Evolutionary conservation across 2,113 vertebrate genomes (phyloP).

Genomic region (Raja brachyura): DNA sequence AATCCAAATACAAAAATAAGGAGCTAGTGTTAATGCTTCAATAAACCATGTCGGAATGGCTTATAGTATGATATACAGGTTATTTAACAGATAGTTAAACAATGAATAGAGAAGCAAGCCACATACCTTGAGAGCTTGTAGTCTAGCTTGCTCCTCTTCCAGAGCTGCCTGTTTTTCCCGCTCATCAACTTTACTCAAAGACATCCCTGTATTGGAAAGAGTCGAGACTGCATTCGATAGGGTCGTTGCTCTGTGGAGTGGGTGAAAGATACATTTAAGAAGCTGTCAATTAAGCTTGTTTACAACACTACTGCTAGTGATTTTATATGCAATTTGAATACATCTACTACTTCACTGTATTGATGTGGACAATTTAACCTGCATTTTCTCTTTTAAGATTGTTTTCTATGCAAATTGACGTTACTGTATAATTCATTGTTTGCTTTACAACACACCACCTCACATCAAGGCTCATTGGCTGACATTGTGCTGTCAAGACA

Average conservation of each 20-base stretch:
- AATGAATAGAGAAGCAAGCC: background rate
- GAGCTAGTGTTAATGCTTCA: background rate
- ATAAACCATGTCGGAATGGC: background rate
- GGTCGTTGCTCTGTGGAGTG: conserved; percentile 64
- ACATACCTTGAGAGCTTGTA: conserved; percentile 79
- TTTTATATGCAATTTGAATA: too few species aligned
- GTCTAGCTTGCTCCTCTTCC: conserved; percentile 79
- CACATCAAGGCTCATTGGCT: too few species aligned
- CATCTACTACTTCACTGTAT: too few species aligned
- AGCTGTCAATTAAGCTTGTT: too few species aligned
- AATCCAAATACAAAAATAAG: background rate
- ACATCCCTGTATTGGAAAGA: conserved; percentile 74
- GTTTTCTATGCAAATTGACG: too few species aligned
- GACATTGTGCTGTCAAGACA: too few species aligned
- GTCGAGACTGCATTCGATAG: conserved; percentile 79
- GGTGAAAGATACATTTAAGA: background rate
- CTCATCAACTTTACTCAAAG: conserved; percentile 76
- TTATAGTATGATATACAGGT: too few species aligned
- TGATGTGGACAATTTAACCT: too few species aligned
- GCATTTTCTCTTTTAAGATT: too few species aligned
- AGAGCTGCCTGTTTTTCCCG: conserved; percentile 80
- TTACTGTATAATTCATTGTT: too few species aligned
- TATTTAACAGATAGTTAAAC: background rate
- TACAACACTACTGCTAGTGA: too few species aligned
- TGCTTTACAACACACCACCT: too few species aligned